Evolutionary conservation across 2,888 invertebrate species (phyloP).

Genomic region (Allygus modestus): DNA sequence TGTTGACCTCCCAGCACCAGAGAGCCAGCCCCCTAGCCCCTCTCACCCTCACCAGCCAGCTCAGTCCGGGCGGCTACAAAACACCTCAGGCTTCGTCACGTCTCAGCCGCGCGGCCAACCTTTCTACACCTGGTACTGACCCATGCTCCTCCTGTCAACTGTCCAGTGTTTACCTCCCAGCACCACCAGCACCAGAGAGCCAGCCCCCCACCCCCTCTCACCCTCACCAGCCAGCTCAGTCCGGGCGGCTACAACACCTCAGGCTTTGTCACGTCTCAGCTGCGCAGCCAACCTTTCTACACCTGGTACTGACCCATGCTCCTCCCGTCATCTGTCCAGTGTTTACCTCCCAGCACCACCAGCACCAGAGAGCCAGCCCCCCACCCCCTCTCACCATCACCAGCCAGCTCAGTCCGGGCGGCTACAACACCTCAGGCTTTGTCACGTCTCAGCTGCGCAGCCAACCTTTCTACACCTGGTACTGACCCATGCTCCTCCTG

Average conservation of each 20-base stretch:
- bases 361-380: constrained; percentile 64
- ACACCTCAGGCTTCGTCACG: constrained; percentile 60
- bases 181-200: constrained; percentile 63
- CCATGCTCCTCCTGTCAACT: not conserved
- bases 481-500: constrained; percentile 65
- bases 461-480: constrained; percentile 70
- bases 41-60: constrained; percentile 65
- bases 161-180: no score
- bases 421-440: constrained; percentile 65
- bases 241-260: constrained; percentile 68
- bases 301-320: constrained; percentile 69
- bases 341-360: constrained; percentile 41
- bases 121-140: constrained; percentile 70
- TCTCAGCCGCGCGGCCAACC: constrained; percentile 67
- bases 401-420: constrained; percentile 67
- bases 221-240: constrained; percentile 67
- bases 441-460: constrained; percentile 66
- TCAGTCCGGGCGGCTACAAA: constrained; percentile 69
- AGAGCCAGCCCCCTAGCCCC: constrained; percentile 66
- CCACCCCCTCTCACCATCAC: constrained; percentile 52
- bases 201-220: constrained; percentile 66
- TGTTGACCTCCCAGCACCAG: constrained; percentile 53
- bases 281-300: constrained; percentile 69
- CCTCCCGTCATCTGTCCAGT: not conserved
- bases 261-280: constrained; percentile 63